phyloP scores from a whole-genome alignment of 2,888 invertebrate genomes.

The Agrochola lota region DNA sequence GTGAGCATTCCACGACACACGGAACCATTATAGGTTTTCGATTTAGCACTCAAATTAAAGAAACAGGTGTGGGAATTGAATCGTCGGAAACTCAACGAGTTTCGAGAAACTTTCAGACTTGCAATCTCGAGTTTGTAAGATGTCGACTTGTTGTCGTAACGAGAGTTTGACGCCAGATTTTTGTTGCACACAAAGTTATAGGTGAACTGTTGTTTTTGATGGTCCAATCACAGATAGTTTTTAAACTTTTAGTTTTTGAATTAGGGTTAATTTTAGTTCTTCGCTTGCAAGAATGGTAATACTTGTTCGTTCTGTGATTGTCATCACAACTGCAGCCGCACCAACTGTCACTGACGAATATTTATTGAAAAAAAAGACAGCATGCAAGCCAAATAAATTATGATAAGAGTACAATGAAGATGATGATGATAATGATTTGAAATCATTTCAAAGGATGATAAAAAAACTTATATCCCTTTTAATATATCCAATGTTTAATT shows the following conservation, averaged over 20 bases:
- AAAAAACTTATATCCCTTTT: constrained; percentile 4
- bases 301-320: too few relatives aligned
- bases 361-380: background rate
- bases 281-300: too few relatives aligned
- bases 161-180: constrained; percentile 47
- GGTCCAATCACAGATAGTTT: constrained; percentile 14
- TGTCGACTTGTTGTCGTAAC: constrained; percentile 53
- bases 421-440: background rate
- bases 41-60: constrained; percentile 61
- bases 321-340: too few relatives aligned
- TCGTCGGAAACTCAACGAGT: constrained; percentile 51
- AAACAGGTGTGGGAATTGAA: constrained; percentile 65
- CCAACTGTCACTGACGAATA: background rate
- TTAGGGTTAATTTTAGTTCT: background rate
- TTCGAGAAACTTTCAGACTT: constrained; percentile 57
- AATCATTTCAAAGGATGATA: background rate
- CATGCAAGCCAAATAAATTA: background rate
- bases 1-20: constrained; percentile 29
- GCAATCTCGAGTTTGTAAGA: constrained; percentile 61
- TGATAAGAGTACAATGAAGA: background rate
- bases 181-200: constrained; percentile 32
- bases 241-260: background rate
- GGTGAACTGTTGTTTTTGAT: constrained; percentile 1
- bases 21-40: constrained; percentile 60
- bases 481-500: constrained; percentile 36